Base-by-base conservation (phyloP, 30 jellyfish, hydroid and myxozoan species). In the Nemopilema nomurai region DNA sequence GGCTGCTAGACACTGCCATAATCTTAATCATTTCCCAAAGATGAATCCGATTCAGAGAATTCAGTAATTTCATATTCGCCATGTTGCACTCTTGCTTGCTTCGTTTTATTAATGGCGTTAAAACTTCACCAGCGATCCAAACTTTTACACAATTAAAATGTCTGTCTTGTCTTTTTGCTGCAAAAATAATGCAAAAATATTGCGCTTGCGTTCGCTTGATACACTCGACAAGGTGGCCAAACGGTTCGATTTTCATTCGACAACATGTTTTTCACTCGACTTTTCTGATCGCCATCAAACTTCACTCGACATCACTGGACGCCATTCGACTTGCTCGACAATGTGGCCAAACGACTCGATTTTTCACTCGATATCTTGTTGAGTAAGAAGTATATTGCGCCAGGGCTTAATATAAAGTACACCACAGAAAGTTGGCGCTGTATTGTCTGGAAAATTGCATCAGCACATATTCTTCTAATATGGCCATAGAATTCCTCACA, bases 281-380 rank as follows among this genome's bases (percentile, higher is more conserved):
- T 33, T 33, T 75, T 75, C 49, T 75, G 74, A 75, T 33, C 85
- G 32, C 18, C 74, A 75, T 75, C 85, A 75, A 75, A 75, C 85
- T 75, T 75, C 85, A 32, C 85, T 75, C 74, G 85, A 41, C 50
- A 13, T 30, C 85, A 32, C 74, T 75, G 13, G 77, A 67, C 77
- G 29, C 49, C 33, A 18, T 24, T 24, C 85, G 85, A 75, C 74
- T 75, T 74, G 41, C 74, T 75, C 74, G 74, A 75, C 74, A 75
- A 75, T 74, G 85, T 75, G 85, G 85, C 85, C 85, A 75, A 75
- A 49, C 74, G 74, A 75, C 50, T 75, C 85, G 72, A 75, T 75
- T 75, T 75, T 50, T 50, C 49, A 75, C 74, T 75, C 74, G 74
- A 75, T 27, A 20, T 75, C 23, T 75, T 33, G 52, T 75, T 28